Conservation (phyloP, 2,113 vertebrate species). For the Eonycteris spelaea region DNA sequence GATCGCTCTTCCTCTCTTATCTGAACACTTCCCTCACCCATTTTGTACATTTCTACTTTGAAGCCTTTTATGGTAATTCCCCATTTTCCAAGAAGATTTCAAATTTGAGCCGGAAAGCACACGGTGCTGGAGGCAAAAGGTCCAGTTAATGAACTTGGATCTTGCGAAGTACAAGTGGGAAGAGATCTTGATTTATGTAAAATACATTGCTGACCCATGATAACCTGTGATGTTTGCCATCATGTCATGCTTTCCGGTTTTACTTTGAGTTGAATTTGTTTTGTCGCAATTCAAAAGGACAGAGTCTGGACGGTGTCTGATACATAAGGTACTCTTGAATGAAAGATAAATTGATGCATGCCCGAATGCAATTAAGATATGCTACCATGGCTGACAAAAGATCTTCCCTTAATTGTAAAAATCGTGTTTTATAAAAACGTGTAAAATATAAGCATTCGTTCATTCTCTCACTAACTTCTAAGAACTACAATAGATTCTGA, state of each 20-base stretch:
- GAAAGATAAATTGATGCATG: background rate
- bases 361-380: background rate
- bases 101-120: background rate
- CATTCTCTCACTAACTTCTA: background rate
- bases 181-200: conserved; percentile 22
- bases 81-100: conserved; percentile 1
- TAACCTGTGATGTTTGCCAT: background rate
- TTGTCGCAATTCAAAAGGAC: conserved; percentile 7
- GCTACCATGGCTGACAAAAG: background rate
- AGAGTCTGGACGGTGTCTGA: background rate
- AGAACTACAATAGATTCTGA: background rate
- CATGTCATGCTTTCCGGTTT: background rate
- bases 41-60: background rate
- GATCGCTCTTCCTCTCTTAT: background rate
- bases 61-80: background rate
- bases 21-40: background rate
- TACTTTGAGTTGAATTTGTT: conserved; percentile 1
- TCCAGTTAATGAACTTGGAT: background rate
- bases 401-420: background rate
- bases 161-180: background rate
- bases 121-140: background rate
- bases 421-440: too few relatives aligned
- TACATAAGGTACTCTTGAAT: background rate
- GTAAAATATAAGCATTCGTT: background rate
- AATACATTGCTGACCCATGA: background rate